A percentile compares a stretch with the other conserved stretches of the same genome.
Evolutionary conservation across 2,888 invertebrate genomes (phyloP).

Genomic region (Lacanobia oleracea): DNA sequence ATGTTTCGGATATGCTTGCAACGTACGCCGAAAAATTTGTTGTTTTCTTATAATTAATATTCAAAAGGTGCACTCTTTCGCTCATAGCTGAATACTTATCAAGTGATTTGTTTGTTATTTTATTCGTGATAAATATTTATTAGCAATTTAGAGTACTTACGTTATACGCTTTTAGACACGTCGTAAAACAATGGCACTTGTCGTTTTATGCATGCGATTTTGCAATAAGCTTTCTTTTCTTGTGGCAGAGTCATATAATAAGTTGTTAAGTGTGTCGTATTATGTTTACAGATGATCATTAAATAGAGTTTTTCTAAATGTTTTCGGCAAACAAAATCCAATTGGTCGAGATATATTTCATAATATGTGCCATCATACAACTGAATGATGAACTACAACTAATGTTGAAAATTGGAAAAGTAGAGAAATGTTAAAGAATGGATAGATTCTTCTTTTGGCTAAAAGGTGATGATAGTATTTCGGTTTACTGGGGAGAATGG

Average conservation of each 20-base stretch:
- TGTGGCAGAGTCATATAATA: not conserved
- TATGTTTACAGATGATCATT: not conserved
- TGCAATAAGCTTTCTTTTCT: conserved; percentile 14
- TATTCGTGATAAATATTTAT: conserved; percentile 49
- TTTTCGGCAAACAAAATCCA: not conserved
- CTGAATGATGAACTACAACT: not conserved
- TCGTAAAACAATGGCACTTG: conserved; percentile 23
- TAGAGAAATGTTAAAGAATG: too few species aligned
- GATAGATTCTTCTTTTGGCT: too few species aligned
- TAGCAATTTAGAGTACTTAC: conserved; percentile 46
- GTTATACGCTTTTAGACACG: conserved; percentile 41
- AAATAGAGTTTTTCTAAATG: not conserved
- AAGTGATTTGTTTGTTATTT: conserved; percentile 47
- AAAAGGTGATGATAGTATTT: too few species aligned
- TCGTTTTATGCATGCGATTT: not conserved
- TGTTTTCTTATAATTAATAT: conserved; percentile 49
- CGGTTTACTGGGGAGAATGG: too few species aligned
- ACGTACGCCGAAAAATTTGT: conserved; percentile 43
- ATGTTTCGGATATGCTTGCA: conserved; percentile 21
- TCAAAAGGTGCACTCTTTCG: conserved; percentile 48
- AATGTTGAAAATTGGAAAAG: too few species aligned
- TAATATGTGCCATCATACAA: not conserved
- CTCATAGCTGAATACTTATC: conserved; percentile 53
- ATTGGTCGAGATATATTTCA: not conserved
- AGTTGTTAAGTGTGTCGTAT: not conserved